Evolutionary conservation across 2,888 invertebrate species (phyloP).

Genomic region (Tipula unca): DNA sequence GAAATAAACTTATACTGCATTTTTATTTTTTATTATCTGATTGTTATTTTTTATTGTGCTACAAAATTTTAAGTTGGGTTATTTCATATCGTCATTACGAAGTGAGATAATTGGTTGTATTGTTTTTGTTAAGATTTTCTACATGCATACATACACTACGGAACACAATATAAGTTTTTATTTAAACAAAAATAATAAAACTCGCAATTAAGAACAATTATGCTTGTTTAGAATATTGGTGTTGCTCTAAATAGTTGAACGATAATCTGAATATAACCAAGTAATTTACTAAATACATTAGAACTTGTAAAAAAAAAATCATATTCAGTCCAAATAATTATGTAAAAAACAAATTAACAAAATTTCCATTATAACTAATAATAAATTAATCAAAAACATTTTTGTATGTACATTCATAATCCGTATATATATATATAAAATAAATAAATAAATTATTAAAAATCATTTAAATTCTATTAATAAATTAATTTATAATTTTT

Average conservation of each 20-base stretch:
- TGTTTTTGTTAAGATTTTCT: not conserved
- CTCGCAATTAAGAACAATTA: not conserved
- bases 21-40: constrained; percentile 1
- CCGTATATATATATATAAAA: too few species aligned
- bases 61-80: not conserved
- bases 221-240: not conserved
- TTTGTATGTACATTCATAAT: not conserved
- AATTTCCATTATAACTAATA: not conserved
- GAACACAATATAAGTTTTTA: too few species aligned
- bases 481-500: not conserved
- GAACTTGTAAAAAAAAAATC: not conserved
- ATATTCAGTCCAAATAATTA: not conserved
- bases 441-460: not conserved
- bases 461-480: not conserved
- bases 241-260: not conserved
- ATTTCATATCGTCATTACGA: not conserved
- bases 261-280: not conserved
- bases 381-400: not conserved
- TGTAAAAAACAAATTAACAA: not conserved
- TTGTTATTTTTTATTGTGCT: not conserved
- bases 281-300: not conserved
- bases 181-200: too few species aligned
- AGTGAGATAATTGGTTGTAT: not conserved
- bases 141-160: too few species aligned
- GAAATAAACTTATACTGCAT: not conserved